These are phyloP conservation scores for Syrrhaptes paradoxus DNA, from an alignment of 2,113 vertebrate species.

Conservation along the genomic window DNA sequence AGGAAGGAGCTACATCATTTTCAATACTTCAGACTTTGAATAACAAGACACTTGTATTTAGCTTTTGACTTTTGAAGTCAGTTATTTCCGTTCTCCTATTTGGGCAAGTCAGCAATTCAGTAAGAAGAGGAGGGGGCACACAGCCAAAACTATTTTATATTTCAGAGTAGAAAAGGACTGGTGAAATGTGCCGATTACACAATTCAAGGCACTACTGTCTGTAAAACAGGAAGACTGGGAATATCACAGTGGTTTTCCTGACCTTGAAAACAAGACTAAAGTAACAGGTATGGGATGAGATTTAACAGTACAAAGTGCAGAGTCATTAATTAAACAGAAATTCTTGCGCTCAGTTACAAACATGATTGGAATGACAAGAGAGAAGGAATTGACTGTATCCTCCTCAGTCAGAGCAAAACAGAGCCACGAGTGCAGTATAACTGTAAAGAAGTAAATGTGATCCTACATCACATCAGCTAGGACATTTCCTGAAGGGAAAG, in stretches of 20 bases:
- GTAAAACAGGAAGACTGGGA: neutral
- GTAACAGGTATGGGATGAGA: neutral
- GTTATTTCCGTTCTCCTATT: neutral
- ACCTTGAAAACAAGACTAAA: neutral
- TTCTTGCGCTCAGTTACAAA: neutral
- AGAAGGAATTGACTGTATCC: neutral
- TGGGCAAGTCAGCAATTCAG: neutral
- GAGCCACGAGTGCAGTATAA: neutral
- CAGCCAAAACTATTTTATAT: neutral
- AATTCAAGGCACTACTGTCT: neutral
- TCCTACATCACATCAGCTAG: neutral
- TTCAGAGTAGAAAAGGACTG: neutral
- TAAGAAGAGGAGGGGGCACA: neutral
- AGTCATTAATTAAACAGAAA: neutral
- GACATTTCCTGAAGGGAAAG: neutral
- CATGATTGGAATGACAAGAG: neutral
- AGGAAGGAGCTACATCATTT: neutral
- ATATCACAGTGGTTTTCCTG: neutral
- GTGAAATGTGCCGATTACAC: neutral
- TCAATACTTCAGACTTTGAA: neutral
- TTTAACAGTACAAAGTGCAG: neutral
- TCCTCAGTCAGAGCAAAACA: neutral
- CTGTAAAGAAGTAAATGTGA: neutral
- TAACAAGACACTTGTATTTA: rapidly evolving
- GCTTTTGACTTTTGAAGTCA: neutral